A percentile compares a stretch with the other conserved stretches of the same genome.
Evolutionary conservation across 2,888 invertebrate genomes (phyloP).

Genomic region (Criorhina ranunculi): DNA sequence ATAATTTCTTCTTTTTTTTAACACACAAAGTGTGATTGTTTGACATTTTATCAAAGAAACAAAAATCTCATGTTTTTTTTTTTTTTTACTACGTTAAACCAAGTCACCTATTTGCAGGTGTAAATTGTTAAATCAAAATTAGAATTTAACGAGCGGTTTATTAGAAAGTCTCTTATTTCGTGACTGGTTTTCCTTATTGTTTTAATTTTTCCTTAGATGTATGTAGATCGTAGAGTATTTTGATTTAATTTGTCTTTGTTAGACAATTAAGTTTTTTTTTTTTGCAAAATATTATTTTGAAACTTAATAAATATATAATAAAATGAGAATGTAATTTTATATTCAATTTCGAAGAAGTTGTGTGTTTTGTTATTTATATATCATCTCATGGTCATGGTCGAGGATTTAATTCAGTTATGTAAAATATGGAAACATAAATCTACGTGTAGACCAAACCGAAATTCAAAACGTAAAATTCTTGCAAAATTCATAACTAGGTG

Average conservation of each 20-base stretch:
- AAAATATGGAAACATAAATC: too few species aligned
- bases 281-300: constrained; percentile 20
- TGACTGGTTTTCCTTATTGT: constrained; percentile 32
- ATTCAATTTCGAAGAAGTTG: constrained; percentile 13
- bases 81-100: neutral
- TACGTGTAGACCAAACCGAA: too few species aligned
- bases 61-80: constrained; percentile 1
- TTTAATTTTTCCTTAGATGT: constrained; percentile 4
- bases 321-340: constrained; percentile 46
- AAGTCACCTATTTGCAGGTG: neutral
- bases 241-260: constrained; percentile 11
- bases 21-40: neutral
- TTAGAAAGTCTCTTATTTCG: constrained; percentile 22
- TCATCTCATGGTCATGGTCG: neutral
- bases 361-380: constrained; percentile 9
- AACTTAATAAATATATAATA: constrained; percentile 27
- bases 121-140: constrained; percentile 1
- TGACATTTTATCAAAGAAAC: neutral
- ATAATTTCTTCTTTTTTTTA: neutral
- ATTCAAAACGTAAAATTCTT: too few species aligned
- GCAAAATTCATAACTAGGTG: too few species aligned
- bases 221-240: constrained; percentile 9
- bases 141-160: constrained; percentile 7
- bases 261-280: constrained; percentile 8
- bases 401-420: neutral